Evolutionary conservation across 2,113 vertebrate genomes (phyloP).

Genomic region (Cichladusa arquata): DNA sequence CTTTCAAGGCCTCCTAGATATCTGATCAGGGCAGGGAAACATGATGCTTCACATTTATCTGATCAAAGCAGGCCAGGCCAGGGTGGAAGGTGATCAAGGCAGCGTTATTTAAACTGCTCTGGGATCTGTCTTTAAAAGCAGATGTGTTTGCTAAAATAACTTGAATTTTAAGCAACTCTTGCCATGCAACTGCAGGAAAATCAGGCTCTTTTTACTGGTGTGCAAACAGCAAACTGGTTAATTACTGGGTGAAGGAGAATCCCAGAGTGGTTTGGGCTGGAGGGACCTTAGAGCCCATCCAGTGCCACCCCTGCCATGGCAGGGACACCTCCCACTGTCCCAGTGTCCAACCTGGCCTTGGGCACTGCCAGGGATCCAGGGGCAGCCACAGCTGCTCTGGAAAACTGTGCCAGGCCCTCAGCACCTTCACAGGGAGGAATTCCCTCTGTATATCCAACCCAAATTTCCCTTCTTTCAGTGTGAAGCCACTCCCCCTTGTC

Average conservation of each 20-base stretch:
- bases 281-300: rapidly evolving
- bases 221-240: neutral
- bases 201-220: neutral
- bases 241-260: neutral
- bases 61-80: neutral
- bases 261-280: neutral
- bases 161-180: neutral
- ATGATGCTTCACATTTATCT: neutral
- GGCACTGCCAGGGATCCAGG: neutral
- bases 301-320: neutral
- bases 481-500: neutral
- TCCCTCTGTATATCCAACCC: neutral
- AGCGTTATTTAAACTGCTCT: neutral
- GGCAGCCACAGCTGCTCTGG: neutral
- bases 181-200: neutral
- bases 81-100: neutral
- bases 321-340: neutral
- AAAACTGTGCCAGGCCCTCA: neutral
- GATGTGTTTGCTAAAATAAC: neutral
- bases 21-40: neutral
- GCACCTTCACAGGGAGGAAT: neutral
- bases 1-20: neutral
- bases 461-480: neutral
- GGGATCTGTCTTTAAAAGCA: neutral
- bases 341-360: neutral